Base-by-base conservation (phyloP, 2,797 vertebrate genomes). In the Hippopotamyrus pictus region DNA sequence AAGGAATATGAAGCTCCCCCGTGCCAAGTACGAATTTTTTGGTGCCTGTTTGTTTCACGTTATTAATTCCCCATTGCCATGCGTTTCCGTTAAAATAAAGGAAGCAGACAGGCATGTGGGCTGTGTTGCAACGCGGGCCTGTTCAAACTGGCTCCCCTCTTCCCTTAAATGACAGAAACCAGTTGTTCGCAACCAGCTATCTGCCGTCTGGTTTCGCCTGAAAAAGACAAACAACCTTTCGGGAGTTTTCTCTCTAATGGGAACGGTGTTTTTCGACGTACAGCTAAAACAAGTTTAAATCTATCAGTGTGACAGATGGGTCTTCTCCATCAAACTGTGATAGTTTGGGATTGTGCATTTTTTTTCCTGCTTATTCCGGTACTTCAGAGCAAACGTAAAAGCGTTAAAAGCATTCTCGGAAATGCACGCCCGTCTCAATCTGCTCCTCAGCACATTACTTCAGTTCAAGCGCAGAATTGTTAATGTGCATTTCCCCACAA, bases 111-210 rank as follows among this genome's bases (percentile, higher is more conserved):
- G 79, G 88, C 79, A 41, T 82, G 41, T n/a, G 14, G 17, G 14
- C 82, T 17, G 65, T 89, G 44, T 57, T 89, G 86, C 53, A 83
- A 83, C 8, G 1, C 11, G 22, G 53, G 57, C 86, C 51, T 88
- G 89, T 88, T 79, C 89, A 54, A 86, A 86, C 86, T 46, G 65
- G 89, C 84, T 9, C 37, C 25, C 65, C 37, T 37, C 29, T 22
- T 50, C 11, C 14, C 44, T 44, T 79, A 51, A 84, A 48, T 84
- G 82, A 84, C 22, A 1, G 82, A 84, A 84, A 50, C 82, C 82
- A 84, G 44, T 84, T 12, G 82, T 48, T 84, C 37, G 17, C 73
- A 79, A 44, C 82, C 44, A 22, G 82, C 48, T 51, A 84, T 41
- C 46, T 84, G 46, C 7, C 29, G 22, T 65, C 86, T 88, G 22